phyloP scores from a whole-genome alignment of 2,888 invertebrate genomes.

The Sinohyriopsis cumingii region DNA sequence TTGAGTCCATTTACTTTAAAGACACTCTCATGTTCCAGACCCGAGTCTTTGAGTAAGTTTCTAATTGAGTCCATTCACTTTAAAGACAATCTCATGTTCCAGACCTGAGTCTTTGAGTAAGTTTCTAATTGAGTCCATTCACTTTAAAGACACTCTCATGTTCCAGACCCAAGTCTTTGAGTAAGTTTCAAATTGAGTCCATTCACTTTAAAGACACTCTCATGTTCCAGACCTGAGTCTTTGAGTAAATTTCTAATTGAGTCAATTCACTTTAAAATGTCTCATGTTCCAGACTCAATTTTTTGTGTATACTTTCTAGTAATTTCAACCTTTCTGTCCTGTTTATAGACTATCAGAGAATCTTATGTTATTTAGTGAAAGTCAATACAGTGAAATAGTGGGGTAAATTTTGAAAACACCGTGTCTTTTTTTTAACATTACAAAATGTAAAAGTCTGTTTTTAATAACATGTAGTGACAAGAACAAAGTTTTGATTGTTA shows the following conservation, averaged over 20 bases:
- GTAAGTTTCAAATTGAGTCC: conserved; percentile 64
- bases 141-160: conserved; percentile 71
- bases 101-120: conserved; percentile 70
- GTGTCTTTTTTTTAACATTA: too few species aligned
- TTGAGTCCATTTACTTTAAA: conserved; percentile 65
- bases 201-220: conserved; percentile 70
- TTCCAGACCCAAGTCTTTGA: conserved; percentile 70
- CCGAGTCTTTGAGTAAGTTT: conserved; percentile 68
- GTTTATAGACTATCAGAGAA: too few species aligned
- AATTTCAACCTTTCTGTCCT: too few species aligned
- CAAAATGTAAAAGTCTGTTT: too few species aligned
- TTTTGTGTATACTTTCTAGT: too few species aligned
- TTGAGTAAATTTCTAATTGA: conserved; percentile 45
- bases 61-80: conserved; percentile 60
- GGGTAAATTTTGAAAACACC: too few species aligned
- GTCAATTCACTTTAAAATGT: conserved; percentile 66
- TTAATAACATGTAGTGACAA: too few species aligned
- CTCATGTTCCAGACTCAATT: too few species aligned
- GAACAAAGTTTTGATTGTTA: too few species aligned
- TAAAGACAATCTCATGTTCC: conserved; percentile 71
- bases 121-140: conserved; percentile 55
- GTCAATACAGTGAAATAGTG: too few species aligned
- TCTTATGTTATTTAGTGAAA: too few species aligned
- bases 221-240: conserved; percentile 72
- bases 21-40: conserved; percentile 72